phyloP scores from a whole-genome alignment of 2,888 invertebrate species.

The Hesperia comma region DNA sequence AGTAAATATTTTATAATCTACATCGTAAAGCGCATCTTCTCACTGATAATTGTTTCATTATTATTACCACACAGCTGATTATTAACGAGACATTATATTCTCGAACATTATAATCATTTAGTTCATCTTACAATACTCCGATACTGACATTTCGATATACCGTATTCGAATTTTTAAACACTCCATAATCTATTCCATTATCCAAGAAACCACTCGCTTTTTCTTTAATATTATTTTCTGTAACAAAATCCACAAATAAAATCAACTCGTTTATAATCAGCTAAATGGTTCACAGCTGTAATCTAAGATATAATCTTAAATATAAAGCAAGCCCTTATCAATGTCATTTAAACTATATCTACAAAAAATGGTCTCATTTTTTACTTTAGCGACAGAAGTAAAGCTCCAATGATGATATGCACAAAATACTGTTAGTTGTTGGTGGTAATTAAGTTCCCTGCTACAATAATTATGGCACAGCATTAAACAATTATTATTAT shows the following conservation, averaged over 20 bases:
- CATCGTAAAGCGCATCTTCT: conserved; percentile 48
- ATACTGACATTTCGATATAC: too few species aligned
- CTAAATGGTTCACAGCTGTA: background rate
- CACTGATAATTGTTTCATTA: conserved; percentile 42
- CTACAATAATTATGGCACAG: background rate
- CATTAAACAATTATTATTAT: background rate
- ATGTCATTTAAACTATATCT: conserved; percentile 18
- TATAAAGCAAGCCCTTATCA: conserved; percentile 29
- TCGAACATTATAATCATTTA: too few species aligned
- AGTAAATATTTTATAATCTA: conserved; percentile 26
- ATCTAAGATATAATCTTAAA: conserved; percentile 20
- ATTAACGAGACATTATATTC: background rate
- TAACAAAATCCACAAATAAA: background rate
- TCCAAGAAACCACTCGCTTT: too few species aligned
- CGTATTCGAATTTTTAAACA: too few species aligned
- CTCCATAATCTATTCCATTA: too few species aligned
- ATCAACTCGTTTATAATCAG: background rate
- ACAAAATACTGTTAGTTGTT: conserved; percentile 3
- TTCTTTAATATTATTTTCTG: background rate
- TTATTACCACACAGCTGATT: conserved; percentile 8
- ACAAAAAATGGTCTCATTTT: conserved; percentile 24
- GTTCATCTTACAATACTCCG: too few species aligned
- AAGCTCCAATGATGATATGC: conserved; percentile 30
- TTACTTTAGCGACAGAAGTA: conserved; percentile 26
- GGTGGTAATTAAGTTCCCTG: conserved; percentile 17